A percentile compares a stretch with the other conserved stretches of the same genome.
Conservation (phyloP, 2,113 vertebrate species). For the Galemys pyrenaicus region DNA sequence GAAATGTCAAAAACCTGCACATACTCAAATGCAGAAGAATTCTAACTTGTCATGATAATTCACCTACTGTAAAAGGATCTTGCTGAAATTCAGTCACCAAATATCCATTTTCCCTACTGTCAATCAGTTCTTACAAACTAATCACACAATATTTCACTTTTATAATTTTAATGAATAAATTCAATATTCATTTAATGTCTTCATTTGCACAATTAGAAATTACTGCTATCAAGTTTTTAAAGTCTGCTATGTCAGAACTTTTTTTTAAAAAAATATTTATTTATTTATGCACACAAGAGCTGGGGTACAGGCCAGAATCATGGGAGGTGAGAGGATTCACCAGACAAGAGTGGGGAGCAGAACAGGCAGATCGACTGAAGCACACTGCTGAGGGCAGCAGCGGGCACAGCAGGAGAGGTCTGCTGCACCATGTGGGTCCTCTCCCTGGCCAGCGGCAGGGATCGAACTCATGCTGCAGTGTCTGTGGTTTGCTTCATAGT, state of each 20-base stretch:
- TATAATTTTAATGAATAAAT: background rate
- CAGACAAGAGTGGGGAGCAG: too few species aligned
- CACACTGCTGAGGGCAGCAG: too few species aligned
- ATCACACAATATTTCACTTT: background rate
- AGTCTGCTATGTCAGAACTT: background rate
- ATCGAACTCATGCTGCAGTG: too few species aligned
- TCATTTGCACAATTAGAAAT: background rate
- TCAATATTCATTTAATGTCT: background rate
- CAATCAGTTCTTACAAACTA: background rate
- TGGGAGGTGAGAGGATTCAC: too few species aligned
- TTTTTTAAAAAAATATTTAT: too few species aligned
- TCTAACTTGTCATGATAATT: background rate
- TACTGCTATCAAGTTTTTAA: background rate
- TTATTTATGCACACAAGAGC: too few species aligned
- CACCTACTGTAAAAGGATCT: slow-evolving; percentile 9
- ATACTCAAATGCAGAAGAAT: background rate
- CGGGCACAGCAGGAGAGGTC: too few species aligned
- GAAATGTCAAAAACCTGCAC: background rate
- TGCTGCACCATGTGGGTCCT: too few species aligned
- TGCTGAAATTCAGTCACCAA: background rate
- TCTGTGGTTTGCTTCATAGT: too few species aligned
- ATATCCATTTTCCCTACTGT: background rate
- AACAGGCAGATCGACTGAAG: too few species aligned
- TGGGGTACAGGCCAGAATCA: too few species aligned
- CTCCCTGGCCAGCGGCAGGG: too few species aligned